Conservation (phyloP, 2,888 invertebrate genomes). For the Hirtodrosophila trivittata region DNA sequence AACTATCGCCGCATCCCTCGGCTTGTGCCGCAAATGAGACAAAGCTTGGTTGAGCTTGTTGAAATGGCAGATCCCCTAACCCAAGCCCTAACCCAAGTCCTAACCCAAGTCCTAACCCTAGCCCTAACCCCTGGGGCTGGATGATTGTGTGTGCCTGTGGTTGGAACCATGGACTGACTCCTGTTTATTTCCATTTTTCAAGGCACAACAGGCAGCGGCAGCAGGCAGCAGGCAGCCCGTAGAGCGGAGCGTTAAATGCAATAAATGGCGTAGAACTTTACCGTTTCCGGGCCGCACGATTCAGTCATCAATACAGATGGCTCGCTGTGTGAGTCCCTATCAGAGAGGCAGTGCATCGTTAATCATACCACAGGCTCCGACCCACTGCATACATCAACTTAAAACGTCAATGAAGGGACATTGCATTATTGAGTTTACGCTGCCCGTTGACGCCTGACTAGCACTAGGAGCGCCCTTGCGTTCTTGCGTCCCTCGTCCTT, state of each 20-base stretch:
- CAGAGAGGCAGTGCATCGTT: background rate
- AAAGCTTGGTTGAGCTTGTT: background rate
- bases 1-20: too few species aligned
- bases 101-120: too few species aligned
- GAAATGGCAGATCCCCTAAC: background rate
- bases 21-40: background rate
- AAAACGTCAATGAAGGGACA: conserved; percentile 74
- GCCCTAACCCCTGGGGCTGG: too few species aligned
- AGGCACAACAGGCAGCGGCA: background rate
- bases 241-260: conserved; percentile 61
- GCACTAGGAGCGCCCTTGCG: too few species aligned
- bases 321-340: background rate
- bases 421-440: conserved; percentile 70
- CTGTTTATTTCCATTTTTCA: background rate
- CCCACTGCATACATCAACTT: conserved; percentile 60
- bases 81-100: background rate
- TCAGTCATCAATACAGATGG: conserved; percentile 42
- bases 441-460: conserved; percentile 44
- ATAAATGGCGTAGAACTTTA: conserved; percentile 71
- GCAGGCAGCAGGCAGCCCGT: too few species aligned
- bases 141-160: background rate
- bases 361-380: background rate
- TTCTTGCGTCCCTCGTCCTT: too few species aligned
- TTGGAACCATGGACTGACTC: too few species aligned
- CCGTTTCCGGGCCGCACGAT: conserved; percentile 32